Percentiles rank a stretch among this genome's conserved stretches.
Conservation (phyloP, 1,140 invertebrate genomes). For the Pseudomyrmex sp. region DNA sequence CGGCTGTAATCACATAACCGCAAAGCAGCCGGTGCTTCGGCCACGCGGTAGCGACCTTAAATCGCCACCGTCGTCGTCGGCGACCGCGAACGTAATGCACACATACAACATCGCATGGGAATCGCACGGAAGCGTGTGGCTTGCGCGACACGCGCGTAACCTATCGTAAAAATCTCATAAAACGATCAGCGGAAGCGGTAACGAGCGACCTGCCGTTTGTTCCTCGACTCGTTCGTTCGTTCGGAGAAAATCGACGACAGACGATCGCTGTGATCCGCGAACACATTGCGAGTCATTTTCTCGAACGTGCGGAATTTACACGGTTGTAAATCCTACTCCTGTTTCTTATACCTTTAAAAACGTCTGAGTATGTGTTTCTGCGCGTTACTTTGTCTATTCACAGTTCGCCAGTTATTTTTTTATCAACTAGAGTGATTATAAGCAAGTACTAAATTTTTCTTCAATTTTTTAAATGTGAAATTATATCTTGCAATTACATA, state of each 20-base stretch:
- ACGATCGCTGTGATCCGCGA: constrained; percentile 14
- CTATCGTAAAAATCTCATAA: constrained; percentile 63
- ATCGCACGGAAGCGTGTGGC: constrained; percentile 40
- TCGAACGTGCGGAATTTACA: neutral
- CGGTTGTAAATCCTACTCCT: constrained; percentile 10
- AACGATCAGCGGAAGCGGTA: constrained; percentile 66
- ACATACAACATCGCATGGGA: constrained; percentile 20
- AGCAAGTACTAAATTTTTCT: neutral
- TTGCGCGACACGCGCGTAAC: constrained; percentile 60
- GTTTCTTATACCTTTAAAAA: neutral
- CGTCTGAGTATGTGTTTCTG: neutral
- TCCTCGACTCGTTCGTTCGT: constrained; percentile 66
- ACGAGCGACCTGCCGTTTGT: constrained; percentile 49
- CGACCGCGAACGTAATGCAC: constrained; percentile 20
- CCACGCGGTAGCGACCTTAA: constrained; percentile 71
- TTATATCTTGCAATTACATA: neutral
- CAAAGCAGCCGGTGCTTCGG: constrained; percentile 75
- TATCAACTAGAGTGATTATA: neutral
- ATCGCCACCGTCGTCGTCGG: constrained; percentile 44
- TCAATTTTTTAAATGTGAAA: neutral
- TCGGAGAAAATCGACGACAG: constrained; percentile 68
- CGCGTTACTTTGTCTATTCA: neutral
- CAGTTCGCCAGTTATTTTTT: neutral
- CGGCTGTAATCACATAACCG: constrained; percentile 76
- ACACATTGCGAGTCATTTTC: constrained; percentile 24